Percentiles rank a stretch among this genome's conserved stretches.
Evolutionary conservation across 2,797 vertebrate genomes (phyloP).

Genomic region (Xyrichtys novacula): DNA sequence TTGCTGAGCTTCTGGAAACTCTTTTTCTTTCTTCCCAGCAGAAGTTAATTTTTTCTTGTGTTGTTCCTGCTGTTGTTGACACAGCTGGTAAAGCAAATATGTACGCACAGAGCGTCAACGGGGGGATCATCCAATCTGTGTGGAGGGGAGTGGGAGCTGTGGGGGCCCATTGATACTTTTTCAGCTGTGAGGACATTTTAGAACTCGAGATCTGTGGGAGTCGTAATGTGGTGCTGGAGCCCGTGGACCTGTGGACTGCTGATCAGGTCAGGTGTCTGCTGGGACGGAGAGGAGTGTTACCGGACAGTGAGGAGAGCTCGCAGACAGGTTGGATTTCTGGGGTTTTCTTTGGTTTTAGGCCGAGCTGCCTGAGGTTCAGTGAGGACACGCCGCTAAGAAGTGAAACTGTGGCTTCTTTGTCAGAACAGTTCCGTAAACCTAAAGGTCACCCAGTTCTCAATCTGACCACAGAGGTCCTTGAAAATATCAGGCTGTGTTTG

Average conservation of each 20-base stretch:
- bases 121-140: constrained; percentile 57
- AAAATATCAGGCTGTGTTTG: neutral
- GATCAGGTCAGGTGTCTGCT: constrained; percentile 33
- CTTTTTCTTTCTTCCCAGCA: constrained; percentile 21
- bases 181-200: neutral
- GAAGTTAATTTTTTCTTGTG: constrained; percentile 76
- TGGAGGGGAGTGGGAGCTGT: constrained; percentile 44
- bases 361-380: neutral
- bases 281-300: constrained; percentile 38
- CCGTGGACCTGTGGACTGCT: constrained; percentile 63
- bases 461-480: neutral
- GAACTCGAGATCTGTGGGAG: constrained; percentile 1
- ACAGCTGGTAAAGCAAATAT: constrained; percentile 77
- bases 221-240: constrained; percentile 63
- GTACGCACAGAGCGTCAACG: neutral
- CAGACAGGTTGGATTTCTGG: constrained; percentile 58
- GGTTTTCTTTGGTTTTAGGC: neutral
- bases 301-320: constrained; percentile 8
- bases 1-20: constrained; percentile 4
- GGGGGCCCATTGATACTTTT: neutral
- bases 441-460: neutral
- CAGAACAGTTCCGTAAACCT: neutral
- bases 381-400: neutral
- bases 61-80: constrained; percentile 74
- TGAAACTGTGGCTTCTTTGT: neutral